A percentile compares a stretch with the other conserved stretches of the same genome.
Evolutionary conservation across 2,113 vertebrate species (phyloP).

Genomic region (Capra hircus): DNA sequence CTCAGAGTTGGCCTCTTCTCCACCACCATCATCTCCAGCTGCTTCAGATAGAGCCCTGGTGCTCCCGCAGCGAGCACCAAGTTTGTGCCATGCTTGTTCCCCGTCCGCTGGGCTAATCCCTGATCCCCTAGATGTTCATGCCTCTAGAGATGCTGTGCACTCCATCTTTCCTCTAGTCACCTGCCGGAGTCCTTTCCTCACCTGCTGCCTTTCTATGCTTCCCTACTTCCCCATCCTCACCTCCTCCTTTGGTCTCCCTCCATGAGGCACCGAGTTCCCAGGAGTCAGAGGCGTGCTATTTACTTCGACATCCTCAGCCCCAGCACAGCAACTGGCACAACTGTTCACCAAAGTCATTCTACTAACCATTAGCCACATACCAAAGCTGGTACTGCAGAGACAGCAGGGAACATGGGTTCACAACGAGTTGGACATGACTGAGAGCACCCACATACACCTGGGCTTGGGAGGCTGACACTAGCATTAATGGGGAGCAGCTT

Average conservation of each 20-base stretch:
- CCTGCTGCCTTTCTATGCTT: neutral
- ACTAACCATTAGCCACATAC: neutral
- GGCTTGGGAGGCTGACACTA: neutral
- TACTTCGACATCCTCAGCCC: neutral
- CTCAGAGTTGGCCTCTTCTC: neutral
- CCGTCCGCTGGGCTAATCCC: neutral
- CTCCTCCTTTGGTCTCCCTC: neutral
- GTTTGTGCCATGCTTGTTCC: neutral
- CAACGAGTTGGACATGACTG: neutral
- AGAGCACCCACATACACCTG: neutral
- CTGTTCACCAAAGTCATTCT: neutral
- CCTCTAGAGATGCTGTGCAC: neutral
- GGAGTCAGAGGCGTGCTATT: neutral
- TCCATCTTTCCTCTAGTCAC: neutral
- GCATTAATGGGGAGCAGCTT: neutral
- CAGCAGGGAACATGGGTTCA: neutral
- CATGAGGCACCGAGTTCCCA: neutral
- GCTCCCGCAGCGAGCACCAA: fast-evolving
- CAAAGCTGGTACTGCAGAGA: neutral
- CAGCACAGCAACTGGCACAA: neutral
- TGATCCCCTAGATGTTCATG: neutral
- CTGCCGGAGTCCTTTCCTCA: fast-evolving
- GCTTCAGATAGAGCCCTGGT: fast-evolving
- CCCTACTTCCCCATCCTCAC: neutral
- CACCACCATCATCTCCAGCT: neutral